Percentiles rank a stretch among this genome's conserved stretches.
Conservation (phyloP, 2,113 vertebrate genomes). For the Gulo gulo region DNA sequence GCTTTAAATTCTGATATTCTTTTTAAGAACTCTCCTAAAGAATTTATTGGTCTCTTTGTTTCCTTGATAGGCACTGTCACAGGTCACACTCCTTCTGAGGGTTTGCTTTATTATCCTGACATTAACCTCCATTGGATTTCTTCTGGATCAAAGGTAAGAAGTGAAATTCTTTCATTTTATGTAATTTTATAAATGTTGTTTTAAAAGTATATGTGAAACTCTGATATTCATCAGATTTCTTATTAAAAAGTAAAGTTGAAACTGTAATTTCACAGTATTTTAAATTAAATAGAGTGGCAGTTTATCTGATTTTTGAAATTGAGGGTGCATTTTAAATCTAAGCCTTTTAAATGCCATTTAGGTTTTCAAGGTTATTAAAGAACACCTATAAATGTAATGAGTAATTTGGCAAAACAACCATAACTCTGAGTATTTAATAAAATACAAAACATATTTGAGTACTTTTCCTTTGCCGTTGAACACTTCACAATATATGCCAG, state of each 20-base stretch:
- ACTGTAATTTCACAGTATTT: neutral
- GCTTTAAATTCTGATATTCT: neutral
- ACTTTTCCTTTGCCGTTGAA: neutral
- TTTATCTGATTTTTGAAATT: neutral
- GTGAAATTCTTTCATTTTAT: neutral
- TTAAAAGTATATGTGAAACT: neutral
- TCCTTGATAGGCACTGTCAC: conserved; percentile 82
- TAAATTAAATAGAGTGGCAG: neutral
- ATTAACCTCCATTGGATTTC: conserved; percentile 88
- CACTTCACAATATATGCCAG: neutral
- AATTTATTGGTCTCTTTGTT: conserved; percentile 39
- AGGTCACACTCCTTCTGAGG: conserved; percentile 86
- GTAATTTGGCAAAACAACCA: neutral
- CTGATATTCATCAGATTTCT: neutral
- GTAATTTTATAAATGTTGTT: neutral
- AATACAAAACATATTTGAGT: neutral
- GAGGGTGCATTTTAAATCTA: neutral
- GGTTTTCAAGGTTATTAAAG: neutral
- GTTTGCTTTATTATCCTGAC: conserved; percentile 90
- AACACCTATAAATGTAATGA: neutral
- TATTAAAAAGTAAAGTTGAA: conserved; percentile 1
- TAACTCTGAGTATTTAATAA: neutral
- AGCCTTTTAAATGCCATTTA: neutral
- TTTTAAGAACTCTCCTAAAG: neutral
- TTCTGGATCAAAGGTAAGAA: conserved; percentile 90